Evolutionary conservation across 2,888 invertebrate genomes (phyloP), one percentile per base, ranked within the genome.

Genomic region (Malthinus flaveolus): DNA sequence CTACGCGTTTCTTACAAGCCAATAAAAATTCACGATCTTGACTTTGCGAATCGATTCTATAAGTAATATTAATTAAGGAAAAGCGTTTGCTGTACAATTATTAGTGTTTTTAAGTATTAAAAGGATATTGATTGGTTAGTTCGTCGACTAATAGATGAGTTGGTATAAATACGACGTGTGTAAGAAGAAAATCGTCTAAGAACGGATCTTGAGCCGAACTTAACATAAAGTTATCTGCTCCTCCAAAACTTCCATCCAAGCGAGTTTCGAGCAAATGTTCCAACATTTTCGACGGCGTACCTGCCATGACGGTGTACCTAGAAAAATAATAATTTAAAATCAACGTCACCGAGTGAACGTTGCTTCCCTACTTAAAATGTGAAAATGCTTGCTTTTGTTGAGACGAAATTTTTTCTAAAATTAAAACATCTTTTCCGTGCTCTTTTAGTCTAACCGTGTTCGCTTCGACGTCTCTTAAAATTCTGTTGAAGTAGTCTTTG

Each of bases 241-340:
- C 80, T 66, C 78, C 81, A 66, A 76, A 77, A 68, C 77, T 80
- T 56, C 82, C 80, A 66, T 89, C 89, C 68, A 91, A 80, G 57
- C 91, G 81, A 9, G 91, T 91, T 77, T 93, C 92, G 67, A 93
- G 79, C 45, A 93, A 81, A 79, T 93, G 90, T 75, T 93, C 93
- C 68, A 93, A 77, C 87, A 93, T 92, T 79, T 93, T 93, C 74
- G 89, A 88, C 39, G 92, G 88, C 56, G 90, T 90, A 51, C 92
- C 93, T 61, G 92, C 90, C 89, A 93, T 91, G 67, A 93, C 91
- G 70, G 90, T 91, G 76, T 93, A 93, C 78, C 89, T 89, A 73
- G 46, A 74, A 66, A 13, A 1, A 12, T 0, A 9, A 11, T 3
- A 42, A 6, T 1, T 42, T 42, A 4, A 23, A 42, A 42, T 23